Evolutionary conservation across 2,888 invertebrate species (phyloP).

Genomic region (Steinernema hermaphroditum): DNA sequence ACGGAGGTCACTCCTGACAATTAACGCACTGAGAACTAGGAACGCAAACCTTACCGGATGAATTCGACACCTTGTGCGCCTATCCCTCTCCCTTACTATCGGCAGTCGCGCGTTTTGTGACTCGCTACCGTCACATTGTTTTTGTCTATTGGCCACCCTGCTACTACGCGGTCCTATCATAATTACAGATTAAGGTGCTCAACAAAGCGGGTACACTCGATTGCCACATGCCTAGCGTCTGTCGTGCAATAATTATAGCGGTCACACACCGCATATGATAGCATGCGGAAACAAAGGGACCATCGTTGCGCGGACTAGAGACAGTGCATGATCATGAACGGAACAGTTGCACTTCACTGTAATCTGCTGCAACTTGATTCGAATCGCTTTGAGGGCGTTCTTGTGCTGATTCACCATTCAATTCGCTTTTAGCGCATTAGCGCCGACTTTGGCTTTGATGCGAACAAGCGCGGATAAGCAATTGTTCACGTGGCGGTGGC

Average conservation of each 20-base stretch:
- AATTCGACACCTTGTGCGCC: neutral
- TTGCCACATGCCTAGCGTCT: conserved; percentile 13
- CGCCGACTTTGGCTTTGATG: neutral
- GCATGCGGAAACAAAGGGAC: neutral
- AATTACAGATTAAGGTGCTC: conserved; percentile 22
- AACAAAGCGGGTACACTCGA: neutral
- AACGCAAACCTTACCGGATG: neutral
- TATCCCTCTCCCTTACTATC: too few species aligned
- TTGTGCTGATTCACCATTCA: neutral
- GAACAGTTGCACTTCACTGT: neutral
- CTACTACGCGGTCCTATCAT: neutral
- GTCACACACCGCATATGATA: neutral
- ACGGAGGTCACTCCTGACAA: conserved; percentile 22
- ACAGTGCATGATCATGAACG: too few species aligned
- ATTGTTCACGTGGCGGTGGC: conserved; percentile 2
- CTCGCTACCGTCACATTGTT: neutral
- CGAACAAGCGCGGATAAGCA: conserved; percentile 28
- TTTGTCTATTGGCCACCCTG: neutral
- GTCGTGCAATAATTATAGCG: conserved; percentile 16
- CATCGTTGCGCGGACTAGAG: neutral
- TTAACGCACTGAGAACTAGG: neutral
- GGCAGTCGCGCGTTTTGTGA: neutral
- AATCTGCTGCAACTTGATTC: conserved; percentile 5
- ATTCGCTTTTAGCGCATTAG: conserved; percentile 10
- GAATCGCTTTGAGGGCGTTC: neutral